Evolutionary conservation across 2,797 vertebrate genomes (phyloP).

Genomic region (Hydrophis major): DNA sequence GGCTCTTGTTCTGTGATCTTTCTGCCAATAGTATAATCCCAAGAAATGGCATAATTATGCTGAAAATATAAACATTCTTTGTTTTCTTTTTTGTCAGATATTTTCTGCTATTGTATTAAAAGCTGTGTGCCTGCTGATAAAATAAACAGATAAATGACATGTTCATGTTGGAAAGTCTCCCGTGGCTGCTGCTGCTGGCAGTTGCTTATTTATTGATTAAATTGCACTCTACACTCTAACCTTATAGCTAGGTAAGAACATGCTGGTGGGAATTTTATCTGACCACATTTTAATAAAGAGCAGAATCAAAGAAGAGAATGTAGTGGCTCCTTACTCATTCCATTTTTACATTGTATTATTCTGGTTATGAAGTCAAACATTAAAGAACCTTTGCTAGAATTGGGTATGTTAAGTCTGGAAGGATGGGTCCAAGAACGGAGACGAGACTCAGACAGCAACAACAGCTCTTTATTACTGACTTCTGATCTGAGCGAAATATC

Average conservation of each 20-base stretch:
- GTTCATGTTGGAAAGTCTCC: not conserved
- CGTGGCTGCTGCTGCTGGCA: conserved; percentile 2
- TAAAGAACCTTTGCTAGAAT: not conserved
- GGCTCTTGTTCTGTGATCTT: conserved; percentile 7
- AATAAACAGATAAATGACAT: conserved; percentile 13
- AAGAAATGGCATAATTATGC: conserved; percentile 28
- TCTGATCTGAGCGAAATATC: too few relatives aligned
- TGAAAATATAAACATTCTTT: conserved; percentile 9
- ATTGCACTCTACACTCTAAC: not conserved
- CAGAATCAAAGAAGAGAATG: not conserved
- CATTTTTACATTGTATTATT: not conserved
- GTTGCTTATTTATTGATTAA: not conserved
- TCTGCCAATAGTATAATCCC: conserved; percentile 46
- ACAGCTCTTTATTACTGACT: too few relatives aligned
- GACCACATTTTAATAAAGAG: not conserved
- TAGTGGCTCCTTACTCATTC: not conserved
- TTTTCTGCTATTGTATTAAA: conserved; percentile 7
- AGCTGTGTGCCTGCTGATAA: conserved; percentile 40
- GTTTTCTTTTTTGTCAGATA: conserved; percentile 12
- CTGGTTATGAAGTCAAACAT: not conserved
- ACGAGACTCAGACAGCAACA: too few relatives aligned
- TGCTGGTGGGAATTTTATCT: not conserved
- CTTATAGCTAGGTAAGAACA: not conserved
- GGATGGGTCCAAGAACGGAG: too few relatives aligned
- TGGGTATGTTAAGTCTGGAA: not conserved